Conservation (phyloP, 2,797 vertebrate species). For the Muscicapa striata region DNA sequence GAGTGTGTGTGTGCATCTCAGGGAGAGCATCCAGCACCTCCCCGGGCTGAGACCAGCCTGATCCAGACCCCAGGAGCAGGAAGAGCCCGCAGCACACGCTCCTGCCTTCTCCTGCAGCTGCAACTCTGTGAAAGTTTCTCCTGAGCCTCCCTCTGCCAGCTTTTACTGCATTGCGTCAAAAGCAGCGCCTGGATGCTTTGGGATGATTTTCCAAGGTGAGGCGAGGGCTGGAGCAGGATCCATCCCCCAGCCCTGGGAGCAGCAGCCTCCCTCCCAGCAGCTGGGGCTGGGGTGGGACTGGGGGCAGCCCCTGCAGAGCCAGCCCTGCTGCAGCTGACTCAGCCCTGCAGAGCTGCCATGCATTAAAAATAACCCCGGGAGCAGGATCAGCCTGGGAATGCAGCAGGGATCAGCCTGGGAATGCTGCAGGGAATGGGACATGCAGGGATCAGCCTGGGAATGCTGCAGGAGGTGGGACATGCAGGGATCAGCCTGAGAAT, state of each 20-base stretch:
- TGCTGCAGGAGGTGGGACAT: too few relatives aligned
- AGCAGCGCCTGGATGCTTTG: background rate
- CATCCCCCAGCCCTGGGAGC: background rate
- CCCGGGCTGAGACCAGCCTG: fast-evolving
- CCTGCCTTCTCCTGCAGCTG: background rate
- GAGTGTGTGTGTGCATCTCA: fast-evolving
- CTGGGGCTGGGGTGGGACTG: background rate
- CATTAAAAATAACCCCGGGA: too few relatives aligned
- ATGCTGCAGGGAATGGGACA: background rate
- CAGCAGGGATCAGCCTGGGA: background rate
- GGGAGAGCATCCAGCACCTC: background rate
- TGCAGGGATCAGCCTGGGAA: too few relatives aligned
- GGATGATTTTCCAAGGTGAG: background rate
- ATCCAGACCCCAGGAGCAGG: background rate
- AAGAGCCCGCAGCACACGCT: background rate
- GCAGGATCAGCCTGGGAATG: too few relatives aligned
- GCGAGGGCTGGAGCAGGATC: background rate
- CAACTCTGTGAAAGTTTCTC: conserved; percentile 23
- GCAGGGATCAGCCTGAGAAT: too few relatives aligned
- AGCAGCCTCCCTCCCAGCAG: fast-evolving
- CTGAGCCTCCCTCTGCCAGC: conserved; percentile 1
- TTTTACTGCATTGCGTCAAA: conserved; percentile 73
- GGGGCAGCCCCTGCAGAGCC: background rate
- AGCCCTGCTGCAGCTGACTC: background rate
- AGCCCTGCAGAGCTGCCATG: background rate